Conservation (phyloP, 2,797 vertebrate genomes). For the Agapornis canus region DNA sequence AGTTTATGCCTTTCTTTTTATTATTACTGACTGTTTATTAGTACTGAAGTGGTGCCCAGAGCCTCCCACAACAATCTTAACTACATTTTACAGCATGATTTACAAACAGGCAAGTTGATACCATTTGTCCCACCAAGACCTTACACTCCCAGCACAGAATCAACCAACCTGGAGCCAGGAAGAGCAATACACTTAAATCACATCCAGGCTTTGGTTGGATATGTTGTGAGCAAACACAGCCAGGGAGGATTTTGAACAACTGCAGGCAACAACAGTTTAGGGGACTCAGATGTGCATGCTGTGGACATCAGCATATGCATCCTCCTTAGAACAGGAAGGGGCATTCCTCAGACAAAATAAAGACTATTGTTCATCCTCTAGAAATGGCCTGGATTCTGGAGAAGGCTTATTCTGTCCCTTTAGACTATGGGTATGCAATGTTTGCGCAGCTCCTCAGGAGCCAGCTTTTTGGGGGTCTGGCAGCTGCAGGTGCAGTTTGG, state of each 20-base stretch:
- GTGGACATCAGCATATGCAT: not conserved
- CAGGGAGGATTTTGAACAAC: not conserved
- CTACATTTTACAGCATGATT: not conserved
- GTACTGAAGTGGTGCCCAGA: constrained; percentile 15
- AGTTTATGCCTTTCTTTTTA: constrained; percentile 38
- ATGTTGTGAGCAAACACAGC: not conserved
- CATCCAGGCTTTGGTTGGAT: not conserved
- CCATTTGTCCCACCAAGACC: not conserved
- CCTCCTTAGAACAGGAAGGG: not conserved
- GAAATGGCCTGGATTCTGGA: too few species aligned
- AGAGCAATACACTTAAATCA: not conserved
- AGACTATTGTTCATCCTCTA: too few species aligned
- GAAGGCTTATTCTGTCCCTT: too few species aligned
- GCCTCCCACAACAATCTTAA: not conserved
- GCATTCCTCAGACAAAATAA: not conserved
- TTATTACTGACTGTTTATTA: not conserved
- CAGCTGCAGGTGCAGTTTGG: too few species aligned
- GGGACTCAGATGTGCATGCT: not conserved
- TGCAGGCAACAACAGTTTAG: not conserved
- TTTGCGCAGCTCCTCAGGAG: too few species aligned
- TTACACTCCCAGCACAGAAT: not conserved
- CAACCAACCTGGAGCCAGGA: not conserved
- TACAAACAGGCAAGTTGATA: not conserved
- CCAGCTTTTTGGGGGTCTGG: too few species aligned
- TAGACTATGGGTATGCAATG: too few species aligned